These are phyloP conservation scores for Sphaerodactylus townsendi DNA, from an alignment of 2,113 vertebrate genomes.

Conservation along the genomic window DNA sequence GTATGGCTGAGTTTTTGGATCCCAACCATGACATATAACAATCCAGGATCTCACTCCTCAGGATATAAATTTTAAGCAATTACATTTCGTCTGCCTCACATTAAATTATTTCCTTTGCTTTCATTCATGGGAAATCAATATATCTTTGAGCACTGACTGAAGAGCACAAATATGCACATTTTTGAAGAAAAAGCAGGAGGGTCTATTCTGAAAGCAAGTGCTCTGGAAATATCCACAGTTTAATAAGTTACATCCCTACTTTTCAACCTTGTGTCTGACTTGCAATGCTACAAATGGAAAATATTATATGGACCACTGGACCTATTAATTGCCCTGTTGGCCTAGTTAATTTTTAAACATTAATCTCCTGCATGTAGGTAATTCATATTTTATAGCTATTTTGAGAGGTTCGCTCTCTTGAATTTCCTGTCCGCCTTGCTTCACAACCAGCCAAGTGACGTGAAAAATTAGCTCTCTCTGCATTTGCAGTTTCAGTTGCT, in stretches of 20 bases:
- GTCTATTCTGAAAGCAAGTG: slow-evolving; percentile 1
- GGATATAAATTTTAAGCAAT: background rate
- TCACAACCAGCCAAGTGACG: slow-evolving; percentile 69
- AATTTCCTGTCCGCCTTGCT: slow-evolving; percentile 65
- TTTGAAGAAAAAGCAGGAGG: background rate
- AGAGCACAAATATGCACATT: background rate
- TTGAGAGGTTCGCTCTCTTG: slow-evolving; percentile 44
- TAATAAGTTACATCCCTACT: slow-evolving; percentile 36
- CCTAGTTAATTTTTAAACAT: slow-evolving; percentile 83
- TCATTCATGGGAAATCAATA: background rate
- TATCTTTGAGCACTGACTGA: background rate
- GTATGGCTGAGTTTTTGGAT: background rate
- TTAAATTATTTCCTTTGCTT: background rate
- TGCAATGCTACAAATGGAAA: slow-evolving; percentile 70
- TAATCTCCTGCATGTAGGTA: slow-evolving; percentile 81
- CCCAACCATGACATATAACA: background rate
- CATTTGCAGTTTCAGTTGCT: slow-evolving; percentile 69
- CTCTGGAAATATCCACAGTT: slow-evolving; percentile 29
- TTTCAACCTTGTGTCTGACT: slow-evolving; percentile 51
- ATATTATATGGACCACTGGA: slow-evolving; percentile 90
- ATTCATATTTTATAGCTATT: slow-evolving; percentile 75
- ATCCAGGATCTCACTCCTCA: no score
- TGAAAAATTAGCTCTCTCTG: slow-evolving; percentile 73
- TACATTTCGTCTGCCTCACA: background rate
- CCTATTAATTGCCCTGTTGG: slow-evolving; percentile 90